A percentile compares a stretch with the other conserved stretches of the same genome.
These are phyloP conservation scores for Penaeus chinensis DNA, from an alignment of 1,140 invertebrate species.

Conservation along the genomic window DNA sequence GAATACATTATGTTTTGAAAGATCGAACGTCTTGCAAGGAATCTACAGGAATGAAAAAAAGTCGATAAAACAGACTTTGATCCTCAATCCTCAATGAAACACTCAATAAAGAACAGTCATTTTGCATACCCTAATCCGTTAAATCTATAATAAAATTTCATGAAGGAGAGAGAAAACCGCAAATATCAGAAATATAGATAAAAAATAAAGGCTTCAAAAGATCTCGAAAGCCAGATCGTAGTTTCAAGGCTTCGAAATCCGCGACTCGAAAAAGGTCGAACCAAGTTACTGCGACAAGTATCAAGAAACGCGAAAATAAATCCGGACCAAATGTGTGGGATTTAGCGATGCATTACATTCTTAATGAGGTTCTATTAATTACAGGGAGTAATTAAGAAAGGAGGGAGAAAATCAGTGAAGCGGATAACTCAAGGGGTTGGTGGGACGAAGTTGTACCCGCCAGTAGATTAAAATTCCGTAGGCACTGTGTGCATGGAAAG, in stretches of 20 bases:
- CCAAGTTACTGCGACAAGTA: no score
- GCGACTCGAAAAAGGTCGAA: no score
- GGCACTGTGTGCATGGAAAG: no score
- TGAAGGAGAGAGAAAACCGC: no score
- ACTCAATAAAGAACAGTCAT: conserved; percentile 2
- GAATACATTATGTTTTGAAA: no score
- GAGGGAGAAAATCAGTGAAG: conserved; percentile 30
- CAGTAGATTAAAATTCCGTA: no score
- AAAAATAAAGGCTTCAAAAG: neutral
- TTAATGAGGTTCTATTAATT: conserved; percentile 61
- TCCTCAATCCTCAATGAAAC: conserved; percentile 20
- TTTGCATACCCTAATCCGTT: no score
- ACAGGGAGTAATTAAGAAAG: conserved; percentile 55
- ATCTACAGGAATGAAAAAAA: no score
- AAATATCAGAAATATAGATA: neutral
- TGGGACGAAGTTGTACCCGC: neutral
- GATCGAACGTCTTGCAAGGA: no score
- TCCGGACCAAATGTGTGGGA: conserved; percentile 28
- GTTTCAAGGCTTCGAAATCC: no score
- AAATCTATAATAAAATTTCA: no score
- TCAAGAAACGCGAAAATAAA: conserved; percentile 45
- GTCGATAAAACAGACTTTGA: neutral
- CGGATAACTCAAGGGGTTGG: conserved; percentile 22
- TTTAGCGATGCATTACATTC: conserved; percentile 60
- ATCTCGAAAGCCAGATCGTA: neutral